Evolutionary conservation across 2,888 invertebrate species (phyloP).

Genomic region (Aplocera efformata): DNA sequence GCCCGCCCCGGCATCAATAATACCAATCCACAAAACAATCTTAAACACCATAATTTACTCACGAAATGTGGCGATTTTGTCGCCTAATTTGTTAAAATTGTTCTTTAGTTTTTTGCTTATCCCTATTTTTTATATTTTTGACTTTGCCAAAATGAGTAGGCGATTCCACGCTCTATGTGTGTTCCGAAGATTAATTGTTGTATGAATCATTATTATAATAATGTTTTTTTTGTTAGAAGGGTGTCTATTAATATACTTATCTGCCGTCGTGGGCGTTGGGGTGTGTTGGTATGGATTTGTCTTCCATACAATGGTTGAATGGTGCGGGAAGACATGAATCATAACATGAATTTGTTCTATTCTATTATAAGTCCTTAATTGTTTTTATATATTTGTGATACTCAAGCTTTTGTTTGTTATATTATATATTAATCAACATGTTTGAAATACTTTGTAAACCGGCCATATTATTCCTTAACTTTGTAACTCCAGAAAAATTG

Average conservation of each 20-base stretch:
- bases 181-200: constrained; percentile 67
- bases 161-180: constrained; percentile 61
- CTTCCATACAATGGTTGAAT: too few relatives aligned
- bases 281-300: too few relatives aligned
- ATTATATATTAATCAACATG: too few relatives aligned
- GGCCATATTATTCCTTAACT: too few relatives aligned
- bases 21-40: constrained; percentile 52
- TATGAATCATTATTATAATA: constrained; percentile 47
- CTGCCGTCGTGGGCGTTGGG: too few relatives aligned
- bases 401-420: too few relatives aligned
- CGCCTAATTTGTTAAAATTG: constrained; percentile 75
- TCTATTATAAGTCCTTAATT: too few relatives aligned
- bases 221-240: constrained; percentile 45
- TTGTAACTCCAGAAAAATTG: too few relatives aligned
- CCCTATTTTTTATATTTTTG: constrained; percentile 24
- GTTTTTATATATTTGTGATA: too few relatives aligned
- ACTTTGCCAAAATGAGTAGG: constrained; percentile 70
- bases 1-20: constrained; percentile 55
- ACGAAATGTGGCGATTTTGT: constrained; percentile 70
- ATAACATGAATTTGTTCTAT: too few relatives aligned
- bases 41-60: constrained; percentile 60
- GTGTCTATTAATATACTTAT: constrained; percentile 39
- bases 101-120: constrained; percentile 43
- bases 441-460: too few relatives aligned
- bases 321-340: too few relatives aligned